Conservation (phyloP, 2,113 vertebrate species). For the Tychaedon coryphoeus region DNA sequence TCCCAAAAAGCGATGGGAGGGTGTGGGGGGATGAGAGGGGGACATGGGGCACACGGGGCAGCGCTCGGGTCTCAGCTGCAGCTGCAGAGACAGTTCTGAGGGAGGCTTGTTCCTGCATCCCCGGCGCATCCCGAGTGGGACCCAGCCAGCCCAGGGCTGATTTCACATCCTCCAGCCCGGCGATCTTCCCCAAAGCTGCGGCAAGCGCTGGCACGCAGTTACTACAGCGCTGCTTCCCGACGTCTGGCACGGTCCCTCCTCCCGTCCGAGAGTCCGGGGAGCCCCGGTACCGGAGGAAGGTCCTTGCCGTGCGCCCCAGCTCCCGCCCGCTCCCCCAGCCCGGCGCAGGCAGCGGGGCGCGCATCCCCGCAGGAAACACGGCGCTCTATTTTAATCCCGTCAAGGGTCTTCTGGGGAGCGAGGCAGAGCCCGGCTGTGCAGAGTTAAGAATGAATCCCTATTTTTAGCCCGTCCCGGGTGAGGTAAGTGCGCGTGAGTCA, state of each 20-base stretch:
- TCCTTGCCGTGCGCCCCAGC: not conserved
- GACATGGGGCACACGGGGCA: not conserved
- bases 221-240: rapidly evolving
- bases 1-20: not conserved
- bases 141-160: not conserved
- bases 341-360: not conserved
- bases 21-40: rapidly evolving
- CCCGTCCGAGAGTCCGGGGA: rapidly evolving
- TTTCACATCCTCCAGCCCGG: not conserved
- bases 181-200: not conserved
- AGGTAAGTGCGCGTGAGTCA: constrained; percentile 69
- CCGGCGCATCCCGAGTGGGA: not conserved
- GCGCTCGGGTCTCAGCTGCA: not conserved
- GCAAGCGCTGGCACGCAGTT: not conserved
- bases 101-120: not conserved
- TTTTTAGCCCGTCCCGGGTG: constrained; percentile 64
- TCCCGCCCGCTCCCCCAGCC: not conserved
- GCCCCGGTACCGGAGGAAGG: rapidly evolving
- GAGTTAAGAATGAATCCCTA: constrained; percentile 70
- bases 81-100: not conserved
- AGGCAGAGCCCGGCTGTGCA: constrained; percentile 45
- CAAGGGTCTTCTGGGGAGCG: constrained; percentile 42
- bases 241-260: too few relatives aligned
- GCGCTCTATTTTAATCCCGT: constrained; percentile 55
- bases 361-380: not conserved